Percentiles rank a stretch among this genome's conserved stretches.
Evolutionary conservation across 2,888 invertebrate species (phyloP).

Genomic region (Tricholauxania praeusta): DNA sequence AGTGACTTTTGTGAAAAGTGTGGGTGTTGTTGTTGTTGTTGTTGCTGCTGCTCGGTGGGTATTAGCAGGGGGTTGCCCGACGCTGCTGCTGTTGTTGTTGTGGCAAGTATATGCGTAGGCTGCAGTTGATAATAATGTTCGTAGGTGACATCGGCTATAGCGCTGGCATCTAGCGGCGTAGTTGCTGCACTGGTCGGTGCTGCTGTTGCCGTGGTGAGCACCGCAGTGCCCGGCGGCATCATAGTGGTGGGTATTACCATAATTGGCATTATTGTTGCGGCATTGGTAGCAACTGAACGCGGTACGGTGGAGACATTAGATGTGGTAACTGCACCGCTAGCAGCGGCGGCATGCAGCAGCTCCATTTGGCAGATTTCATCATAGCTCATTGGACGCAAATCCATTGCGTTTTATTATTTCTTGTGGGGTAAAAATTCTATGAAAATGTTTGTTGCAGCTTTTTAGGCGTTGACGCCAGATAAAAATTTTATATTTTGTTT

Average conservation of each 20-base stretch:
- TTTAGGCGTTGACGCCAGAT: background rate
- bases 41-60: conserved; percentile 51
- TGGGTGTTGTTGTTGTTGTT: conserved; percentile 40
- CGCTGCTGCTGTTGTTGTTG: conserved; percentile 47
- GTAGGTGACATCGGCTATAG: conserved; percentile 37
- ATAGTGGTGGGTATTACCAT: conserved; percentile 66
- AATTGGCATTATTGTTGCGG: conserved; percentile 62
- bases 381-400: conserved; percentile 64
- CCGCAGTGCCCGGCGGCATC: conserved; percentile 52
- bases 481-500: background rate
- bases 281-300: conserved; percentile 37
- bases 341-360: conserved; percentile 55
- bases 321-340: conserved; percentile 21
- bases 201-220: conserved; percentile 38
- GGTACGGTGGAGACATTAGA: conserved; percentile 2
- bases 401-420: conserved; percentile 53
- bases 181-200: conserved; percentile 25
- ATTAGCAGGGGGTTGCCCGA: conserved; percentile 3
- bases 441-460: no score
- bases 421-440: background rate
- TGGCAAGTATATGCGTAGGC: conserved; percentile 58
- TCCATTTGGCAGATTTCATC: conserved; percentile 67
- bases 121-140: conserved; percentile 63
- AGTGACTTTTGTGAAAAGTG: conserved; percentile 45
- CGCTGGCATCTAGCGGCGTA: conserved; percentile 21